Conservation (phyloP, 2,113 vertebrate genomes). For the Campylomormyrus numenius region DNA sequence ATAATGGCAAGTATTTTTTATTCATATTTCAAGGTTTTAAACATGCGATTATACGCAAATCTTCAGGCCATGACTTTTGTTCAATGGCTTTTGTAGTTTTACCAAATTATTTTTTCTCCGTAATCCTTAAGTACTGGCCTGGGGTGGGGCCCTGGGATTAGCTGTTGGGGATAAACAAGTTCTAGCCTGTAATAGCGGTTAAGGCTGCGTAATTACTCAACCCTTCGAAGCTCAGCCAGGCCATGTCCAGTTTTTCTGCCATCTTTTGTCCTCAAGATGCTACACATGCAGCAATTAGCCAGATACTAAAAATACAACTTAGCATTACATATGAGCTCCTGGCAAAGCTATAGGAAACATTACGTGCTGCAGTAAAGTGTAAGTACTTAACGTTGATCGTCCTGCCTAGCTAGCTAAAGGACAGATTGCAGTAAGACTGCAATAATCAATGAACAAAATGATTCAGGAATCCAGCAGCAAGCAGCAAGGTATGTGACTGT, state of each 20-base stretch:
- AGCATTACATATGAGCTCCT: background rate
- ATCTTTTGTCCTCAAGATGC: background rate
- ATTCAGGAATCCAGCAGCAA: background rate
- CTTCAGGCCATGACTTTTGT: slow-evolving; percentile 4
- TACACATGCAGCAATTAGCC: background rate
- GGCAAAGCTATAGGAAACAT: background rate
- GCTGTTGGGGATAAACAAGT: slow-evolving; percentile 33
- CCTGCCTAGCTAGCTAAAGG: background rate
- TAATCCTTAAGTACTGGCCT: slow-evolving; percentile 25
- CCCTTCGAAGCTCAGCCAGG: slow-evolving; percentile 31
- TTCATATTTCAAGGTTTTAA: background rate
- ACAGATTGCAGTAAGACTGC: background rate
- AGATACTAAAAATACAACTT: background rate
- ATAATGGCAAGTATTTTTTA: background rate
- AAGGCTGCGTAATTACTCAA: slow-evolving; percentile 34
- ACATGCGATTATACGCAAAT: background rate
- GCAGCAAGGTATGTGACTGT: background rate
- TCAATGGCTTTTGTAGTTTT: background rate
- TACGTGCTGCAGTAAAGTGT: background rate
- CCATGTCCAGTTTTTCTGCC: background rate
- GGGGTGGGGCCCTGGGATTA: slow-evolving; percentile 32
- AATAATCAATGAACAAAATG: background rate
- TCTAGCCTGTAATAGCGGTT: slow-evolving; percentile 35
- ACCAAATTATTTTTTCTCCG: slow-evolving; percentile 15
- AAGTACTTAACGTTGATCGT: background rate